Evolutionary conservation across 2,113 vertebrate species (phyloP), one percentile per base, ranked within the genome.

Genomic region (Ictalurus punctatus): DNA sequence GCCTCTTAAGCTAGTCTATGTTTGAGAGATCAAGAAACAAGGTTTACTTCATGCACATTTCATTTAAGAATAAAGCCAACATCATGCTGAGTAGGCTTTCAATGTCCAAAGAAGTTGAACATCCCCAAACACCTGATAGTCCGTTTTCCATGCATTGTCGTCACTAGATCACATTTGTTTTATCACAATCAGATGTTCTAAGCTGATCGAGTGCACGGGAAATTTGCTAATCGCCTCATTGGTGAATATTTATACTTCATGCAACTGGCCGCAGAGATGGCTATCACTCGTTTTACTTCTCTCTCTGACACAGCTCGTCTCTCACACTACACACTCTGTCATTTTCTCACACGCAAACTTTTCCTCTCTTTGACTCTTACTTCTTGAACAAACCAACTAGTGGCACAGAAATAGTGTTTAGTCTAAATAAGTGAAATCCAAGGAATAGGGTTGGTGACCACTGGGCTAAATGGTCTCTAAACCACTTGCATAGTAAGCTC

Each of bases 141-240:
- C 74, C 25, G 0, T 59, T 82, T 59, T 59, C 80, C 80, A 14
- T 7, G 17, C 4, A 0, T 23, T 30, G n/a, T 23, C 4, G 30
- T 82, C 54, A 37, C 5, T 9, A 37, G 17, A 37, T 23, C 1
- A 23, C 80, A 19, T 83, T 83, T 21, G 30, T 25, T 23, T 59
- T 83, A 58, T 59, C 17, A 37, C 37, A 30, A 59, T 83, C 10
- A 83, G 80, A 83, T 83, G 80, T 61, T 61, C 80, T 37, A 56
- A 59, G 54, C 80, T 61, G 56, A 83, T 59, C 56, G 0, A 83
- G 56, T 37, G 3, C 2, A 19, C 0, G 56, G 56, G 80, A 21
- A 83, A 83, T 83, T 59, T 83, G 56, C 19, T 61, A 83, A 59
- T 59, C 21, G 19, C 21, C 30, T 37, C 80, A 34, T 37, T 23